phyloP scores from a whole-genome alignment of 2,888 invertebrate species.

The Acanthosepion lycidas region DNA sequence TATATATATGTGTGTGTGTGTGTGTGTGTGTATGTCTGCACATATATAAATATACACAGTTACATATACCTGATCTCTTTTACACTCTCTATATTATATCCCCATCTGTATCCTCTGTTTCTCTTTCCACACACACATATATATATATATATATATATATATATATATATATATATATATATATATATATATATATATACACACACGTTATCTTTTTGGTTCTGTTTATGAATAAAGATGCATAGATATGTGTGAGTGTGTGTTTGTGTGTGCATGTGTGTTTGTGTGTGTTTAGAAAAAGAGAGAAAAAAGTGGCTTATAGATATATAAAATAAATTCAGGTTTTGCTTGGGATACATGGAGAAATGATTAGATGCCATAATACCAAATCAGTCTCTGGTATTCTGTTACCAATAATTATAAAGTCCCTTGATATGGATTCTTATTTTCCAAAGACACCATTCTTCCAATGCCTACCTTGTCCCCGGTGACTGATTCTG shows the following conservation, averaged over 20 bases:
- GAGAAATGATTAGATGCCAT: constrained; percentile 4
- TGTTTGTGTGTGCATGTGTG: not conserved
- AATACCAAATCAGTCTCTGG: not conserved
- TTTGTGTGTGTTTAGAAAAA: not conserved
- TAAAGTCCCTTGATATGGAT: constrained; percentile 33
- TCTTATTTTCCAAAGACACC: not conserved
- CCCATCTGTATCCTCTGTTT: too few relatives aligned
- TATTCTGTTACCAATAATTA: constrained; percentile 9
- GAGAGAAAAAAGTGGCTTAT: not conserved
- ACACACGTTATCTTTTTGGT: not conserved
- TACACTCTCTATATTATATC: too few relatives aligned
- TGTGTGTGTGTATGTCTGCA: not conserved
- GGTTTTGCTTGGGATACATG: not conserved
- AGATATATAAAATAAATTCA: not conserved
- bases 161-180: not conserved
- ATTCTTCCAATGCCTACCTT: not conserved
- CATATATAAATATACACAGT: not conserved
- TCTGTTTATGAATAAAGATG: too few relatives aligned
- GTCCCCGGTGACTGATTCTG: not conserved
- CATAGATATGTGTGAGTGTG: not conserved
- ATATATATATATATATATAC: not conserved
- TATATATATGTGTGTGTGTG: too few relatives aligned
- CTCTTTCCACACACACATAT: not conserved
- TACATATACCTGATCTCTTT: not conserved
- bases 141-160: not conserved